These are phyloP conservation scores for Cairina moschata DNA, from an alignment of 2,113 vertebrate species.

Conservation along the genomic window DNA sequence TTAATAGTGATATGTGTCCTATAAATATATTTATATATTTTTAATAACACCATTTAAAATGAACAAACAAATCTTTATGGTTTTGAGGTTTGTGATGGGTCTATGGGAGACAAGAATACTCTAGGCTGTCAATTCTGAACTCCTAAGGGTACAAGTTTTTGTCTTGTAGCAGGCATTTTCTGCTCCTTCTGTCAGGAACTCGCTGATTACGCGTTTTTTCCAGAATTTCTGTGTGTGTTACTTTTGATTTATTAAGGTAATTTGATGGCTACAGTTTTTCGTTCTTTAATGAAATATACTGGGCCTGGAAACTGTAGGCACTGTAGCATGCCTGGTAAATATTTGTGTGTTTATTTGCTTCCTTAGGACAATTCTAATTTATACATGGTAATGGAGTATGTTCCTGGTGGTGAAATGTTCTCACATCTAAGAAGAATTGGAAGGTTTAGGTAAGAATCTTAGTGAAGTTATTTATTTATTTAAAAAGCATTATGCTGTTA, in stretches of 20 bases:
- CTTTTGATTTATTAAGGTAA: background rate
- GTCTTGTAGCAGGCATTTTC: background rate
- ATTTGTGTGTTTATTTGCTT: constrained; percentile 10
- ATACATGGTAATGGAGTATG: constrained; percentile 99
- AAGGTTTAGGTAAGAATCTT: constrained; percentile 92
- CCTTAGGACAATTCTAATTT: constrained; percentile 98
- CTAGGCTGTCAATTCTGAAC: background rate
- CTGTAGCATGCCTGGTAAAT: background rate
- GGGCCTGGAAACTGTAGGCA: fast-evolving
- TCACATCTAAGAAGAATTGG: constrained; percentile 98
- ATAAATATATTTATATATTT: background rate
- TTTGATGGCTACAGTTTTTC: background rate
- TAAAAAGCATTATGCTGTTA: background rate
- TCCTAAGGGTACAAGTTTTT: background rate
- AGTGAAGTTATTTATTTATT: background rate
- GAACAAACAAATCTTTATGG: background rate
- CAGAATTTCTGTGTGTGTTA: background rate
- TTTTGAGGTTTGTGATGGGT: background rate
- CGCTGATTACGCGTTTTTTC: background rate
- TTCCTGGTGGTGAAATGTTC: constrained; percentile 99
- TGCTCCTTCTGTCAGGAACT: background rate
- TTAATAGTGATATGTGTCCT: background rate
- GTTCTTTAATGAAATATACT: background rate
- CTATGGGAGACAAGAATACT: background rate
- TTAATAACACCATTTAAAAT: background rate